A percentile compares a stretch with the other conserved stretches of the same genome.
These are phyloP conservation scores for Cephalopachus bancanus DNA, from an alignment of 2,797 vertebrate species.

Conservation along the genomic window DNA sequence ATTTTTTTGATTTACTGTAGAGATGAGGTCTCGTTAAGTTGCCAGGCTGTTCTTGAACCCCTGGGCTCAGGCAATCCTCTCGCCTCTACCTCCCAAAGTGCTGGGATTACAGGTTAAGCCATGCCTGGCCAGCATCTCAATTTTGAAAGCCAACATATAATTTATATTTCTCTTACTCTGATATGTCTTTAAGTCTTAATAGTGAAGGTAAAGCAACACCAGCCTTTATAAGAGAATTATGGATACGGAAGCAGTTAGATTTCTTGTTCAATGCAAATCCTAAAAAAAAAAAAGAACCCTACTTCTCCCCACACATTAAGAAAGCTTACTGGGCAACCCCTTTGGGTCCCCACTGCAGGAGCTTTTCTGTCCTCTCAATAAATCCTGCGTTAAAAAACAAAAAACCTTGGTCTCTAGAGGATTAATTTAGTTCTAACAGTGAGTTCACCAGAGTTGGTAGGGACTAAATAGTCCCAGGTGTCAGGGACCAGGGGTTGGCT, in stretches of 20 bases:
- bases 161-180: conserved; percentile 22
- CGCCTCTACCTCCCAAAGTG: too few relatives aligned
- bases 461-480: conserved; percentile 56
- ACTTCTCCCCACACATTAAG: conserved; percentile 62
- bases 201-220: conserved; percentile 41
- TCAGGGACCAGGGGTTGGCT: conserved; percentile 9
- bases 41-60: too few relatives aligned
- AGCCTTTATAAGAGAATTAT: conserved; percentile 29
- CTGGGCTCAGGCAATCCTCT: too few relatives aligned
- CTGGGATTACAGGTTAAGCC: too few relatives aligned
- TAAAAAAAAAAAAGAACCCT: conserved; percentile 55
- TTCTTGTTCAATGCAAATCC: conserved; percentile 59
- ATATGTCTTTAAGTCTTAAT: not conserved
- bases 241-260: conserved; percentile 17
- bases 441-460: conserved; percentile 28
- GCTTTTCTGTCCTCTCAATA: too few relatives aligned
- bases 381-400: too few relatives aligned
- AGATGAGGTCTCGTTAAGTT: too few relatives aligned
- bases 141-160: conserved; percentile 5
- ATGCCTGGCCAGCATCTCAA: not conserved
- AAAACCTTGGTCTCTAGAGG: conserved; percentile 21
- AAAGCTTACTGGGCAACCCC: conserved; percentile 16
- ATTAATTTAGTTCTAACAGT: conserved; percentile 75
- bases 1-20: too few relatives aligned
- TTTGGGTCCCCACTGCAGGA: too few relatives aligned